Conservation (phyloP, 2,113 vertebrate genomes). For the Pleuronectes platessa region DNA sequence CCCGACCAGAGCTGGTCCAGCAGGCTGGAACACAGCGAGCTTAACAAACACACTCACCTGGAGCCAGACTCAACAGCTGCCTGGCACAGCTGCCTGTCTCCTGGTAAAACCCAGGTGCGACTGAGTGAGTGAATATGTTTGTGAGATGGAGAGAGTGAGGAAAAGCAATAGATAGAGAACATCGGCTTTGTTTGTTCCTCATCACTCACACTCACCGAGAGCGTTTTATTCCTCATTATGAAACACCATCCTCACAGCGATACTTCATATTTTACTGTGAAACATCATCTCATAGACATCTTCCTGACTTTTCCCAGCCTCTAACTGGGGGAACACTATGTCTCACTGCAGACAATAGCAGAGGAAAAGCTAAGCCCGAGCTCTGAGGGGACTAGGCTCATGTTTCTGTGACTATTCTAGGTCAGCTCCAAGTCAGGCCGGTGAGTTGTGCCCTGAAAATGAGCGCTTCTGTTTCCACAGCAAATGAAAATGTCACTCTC, state of each 20-base stretch:
- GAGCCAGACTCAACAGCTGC: constrained; percentile 80
- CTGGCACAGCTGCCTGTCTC: constrained; percentile 48
- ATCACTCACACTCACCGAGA: not conserved
- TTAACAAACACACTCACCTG: constrained; percentile 73
- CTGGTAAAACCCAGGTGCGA: constrained; percentile 45
- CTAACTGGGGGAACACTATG: constrained; percentile 25
- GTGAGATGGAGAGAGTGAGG: not conserved
- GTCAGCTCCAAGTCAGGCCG: constrained; percentile 45
- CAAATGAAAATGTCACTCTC: constrained; percentile 53
- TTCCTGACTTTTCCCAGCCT: constrained; percentile 21
- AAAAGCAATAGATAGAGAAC: not conserved
- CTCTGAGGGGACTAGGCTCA: constrained; percentile 61
- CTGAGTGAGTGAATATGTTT: constrained; percentile 27
- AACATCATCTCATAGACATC: constrained; percentile 2
- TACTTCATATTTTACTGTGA: not conserved
- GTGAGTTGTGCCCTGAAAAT: constrained; percentile 41
- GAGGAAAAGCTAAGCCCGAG: constrained; percentile 56
- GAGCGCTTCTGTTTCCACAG: constrained; percentile 47
- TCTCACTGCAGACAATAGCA: constrained; percentile 46
- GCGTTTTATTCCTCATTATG: not conserved
- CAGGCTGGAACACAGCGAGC: constrained; percentile 46
- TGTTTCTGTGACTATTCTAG: constrained; percentile 72
- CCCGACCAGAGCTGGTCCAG: constrained; percentile 43
- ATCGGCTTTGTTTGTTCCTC: not conserved
- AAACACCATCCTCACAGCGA: not conserved